Evolutionary conservation across 2,888 invertebrate genomes (phyloP), one percentile per base, ranked within the genome.

Genomic region (Tachystola acroxantha): DNA sequence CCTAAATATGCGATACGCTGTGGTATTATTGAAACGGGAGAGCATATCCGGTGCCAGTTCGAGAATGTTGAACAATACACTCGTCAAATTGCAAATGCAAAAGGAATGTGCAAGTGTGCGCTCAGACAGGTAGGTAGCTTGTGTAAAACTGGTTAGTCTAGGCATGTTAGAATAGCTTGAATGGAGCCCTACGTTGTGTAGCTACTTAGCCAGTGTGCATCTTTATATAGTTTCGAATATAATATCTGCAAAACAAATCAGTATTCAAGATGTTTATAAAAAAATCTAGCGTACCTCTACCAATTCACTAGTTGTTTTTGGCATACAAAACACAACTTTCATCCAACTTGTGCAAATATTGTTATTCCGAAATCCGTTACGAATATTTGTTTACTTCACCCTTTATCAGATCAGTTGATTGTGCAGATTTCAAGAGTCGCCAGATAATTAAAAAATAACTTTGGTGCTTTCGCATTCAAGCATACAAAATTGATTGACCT

Each of bases 101-200:
- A 36, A 39, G n/a, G 19, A 27, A 33, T 36, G 20, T 60, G 56
- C 50, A 55, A 55, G 53, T 47, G 49, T 52, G 51, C 44, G 44
- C 55, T 51, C 38, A 24, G 46, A 44, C 48, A 46, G 43, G 40
- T 26, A 32, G 20, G 41, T 39, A 53, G 44, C 62, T 57, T 46
- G 45, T 40, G 48, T 54, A 71, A n/a, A n/a, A 74, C 70, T 59
- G 64, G 75, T 70, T 69, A 63, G 54, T 44, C 60, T 57, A 58
- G 54, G 48, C 47, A 43, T 36, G 29, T 42, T 30, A 16, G 16
- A 5, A 10, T 32, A 16, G 16, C 16, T 4, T 32, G 10, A 10
- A 22, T 32, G 10, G 20, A 22, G 11, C 22, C n/a, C 22, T 11
- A 24, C 7, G 19, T 37, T 37, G 3, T 22, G 20, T 10, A 16